Base-by-base conservation (phyloP, 2,113 vertebrate genomes). In the Sigmodon hispidus region DNA sequence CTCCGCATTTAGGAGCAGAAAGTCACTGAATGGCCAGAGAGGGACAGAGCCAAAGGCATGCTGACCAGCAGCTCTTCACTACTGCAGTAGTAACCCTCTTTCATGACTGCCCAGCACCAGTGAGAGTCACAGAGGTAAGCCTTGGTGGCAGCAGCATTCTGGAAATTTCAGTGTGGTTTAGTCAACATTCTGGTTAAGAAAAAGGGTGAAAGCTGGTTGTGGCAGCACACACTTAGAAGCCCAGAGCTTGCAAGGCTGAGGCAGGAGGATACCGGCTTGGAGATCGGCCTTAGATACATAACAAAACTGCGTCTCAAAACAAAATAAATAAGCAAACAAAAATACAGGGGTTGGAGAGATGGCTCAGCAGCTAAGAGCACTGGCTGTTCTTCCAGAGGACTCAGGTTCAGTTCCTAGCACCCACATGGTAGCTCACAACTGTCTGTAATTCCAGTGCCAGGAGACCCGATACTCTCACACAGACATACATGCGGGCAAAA, bases 1-100 rank as follows among this genome's bases (percentile, higher is more conserved):
- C 50, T 84, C 48, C 90, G 80, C 48, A 72, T 90, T 96, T n/a
- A 77, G 90, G 89, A 89, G 61, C 31, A 75, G 79, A 92, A 93
- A 96, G 52, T 87, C 89, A 73, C 34, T 26, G 77, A 93, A 63
- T 81, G 69, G 21, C 63, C 83, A 55, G 43, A 93, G 59, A 93
- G 40, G 55, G 69, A n/a, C 19, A 34, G 84, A 19, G 21, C 59
- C 70, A 69, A 48, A 19, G 59, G 12, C 3, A 31, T 16, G 50
- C 43, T 77, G n/a, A 87, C 48, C 67, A 61, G 77, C 21, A 52
- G n/a, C 76, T 96, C 36, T 40, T 40, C 70, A n/a, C 72, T 26
- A 72, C 75, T 73, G 81, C 13, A 86, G 87, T 36, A 59, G 63
- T n/a, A 40, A 69, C 92, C 21, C 57, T 59, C 17, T 19, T 59